phyloP scores from a whole-genome alignment of 2,888 invertebrate genomes.

The Cistogaster globosa region DNA sequence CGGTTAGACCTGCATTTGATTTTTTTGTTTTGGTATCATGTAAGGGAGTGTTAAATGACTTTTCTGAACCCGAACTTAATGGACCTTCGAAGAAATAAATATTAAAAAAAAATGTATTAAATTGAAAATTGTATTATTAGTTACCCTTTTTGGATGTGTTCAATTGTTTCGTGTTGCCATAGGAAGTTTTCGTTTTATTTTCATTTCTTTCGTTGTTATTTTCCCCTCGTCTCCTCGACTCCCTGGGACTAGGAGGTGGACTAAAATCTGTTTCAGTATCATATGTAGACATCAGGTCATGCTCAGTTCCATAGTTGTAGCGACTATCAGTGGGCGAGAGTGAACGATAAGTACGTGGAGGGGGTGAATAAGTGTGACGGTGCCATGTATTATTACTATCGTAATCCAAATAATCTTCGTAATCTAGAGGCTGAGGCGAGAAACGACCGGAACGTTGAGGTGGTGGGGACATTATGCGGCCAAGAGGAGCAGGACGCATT shows the following conservation, averaged over 20 bases:
- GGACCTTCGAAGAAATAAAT: constrained; percentile 55
- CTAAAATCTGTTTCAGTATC: constrained; percentile 88
- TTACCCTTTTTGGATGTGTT: constrained; percentile 61
- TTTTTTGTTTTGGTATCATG: constrained; percentile 65
- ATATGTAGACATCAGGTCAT: constrained; percentile 82
- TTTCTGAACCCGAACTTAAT: constrained; percentile 73
- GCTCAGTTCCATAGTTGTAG: constrained; percentile 85
- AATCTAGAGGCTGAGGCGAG: constrained; percentile 68
- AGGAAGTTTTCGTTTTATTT: constrained; percentile 51
- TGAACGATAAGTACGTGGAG: constrained; percentile 80
- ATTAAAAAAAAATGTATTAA: neutral
- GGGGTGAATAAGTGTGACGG: constrained; percentile 78
- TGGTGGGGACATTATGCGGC: constrained; percentile 84
- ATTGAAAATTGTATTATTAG: neutral
- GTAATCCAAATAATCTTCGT: constrained; percentile 75
- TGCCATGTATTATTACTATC: constrained; percentile 76
- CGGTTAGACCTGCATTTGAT: constrained; percentile 30
- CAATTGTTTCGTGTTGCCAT: constrained; percentile 49
- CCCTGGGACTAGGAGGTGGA: constrained; percentile 85
- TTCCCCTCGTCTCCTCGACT: constrained; percentile 60
- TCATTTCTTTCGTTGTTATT: constrained; percentile 48
- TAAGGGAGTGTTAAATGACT: constrained; percentile 70
- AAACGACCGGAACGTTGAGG: constrained; percentile 76
- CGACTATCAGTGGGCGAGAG: constrained; percentile 82
- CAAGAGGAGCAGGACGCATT: constrained; percentile 85